Conservation (phyloP, 1,140 invertebrate species). For the Tetranychus urticae region DNA sequence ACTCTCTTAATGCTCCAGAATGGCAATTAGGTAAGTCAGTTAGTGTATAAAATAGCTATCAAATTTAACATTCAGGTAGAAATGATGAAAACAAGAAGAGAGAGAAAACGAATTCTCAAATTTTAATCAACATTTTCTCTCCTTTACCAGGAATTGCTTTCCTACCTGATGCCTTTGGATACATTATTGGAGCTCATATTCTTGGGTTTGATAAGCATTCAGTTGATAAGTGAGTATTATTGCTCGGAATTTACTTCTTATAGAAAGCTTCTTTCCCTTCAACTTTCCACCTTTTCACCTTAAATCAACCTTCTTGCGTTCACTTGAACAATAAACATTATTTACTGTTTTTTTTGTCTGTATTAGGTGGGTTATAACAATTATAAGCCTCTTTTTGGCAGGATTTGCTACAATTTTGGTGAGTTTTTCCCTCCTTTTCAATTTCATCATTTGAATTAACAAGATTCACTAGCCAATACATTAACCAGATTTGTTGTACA, state of each 20-base stretch:
- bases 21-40: conserved; percentile 27
- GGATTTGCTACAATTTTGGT: conserved; percentile 37
- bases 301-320: background rate
- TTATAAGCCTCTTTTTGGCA: conserved; percentile 33
- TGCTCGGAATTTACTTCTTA: background rate
- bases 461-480: background rate
- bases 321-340: background rate
- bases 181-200: conserved; percentile 51
- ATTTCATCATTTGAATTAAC: background rate
- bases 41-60: background rate
- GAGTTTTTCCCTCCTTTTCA: background rate
- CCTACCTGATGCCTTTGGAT: conserved; percentile 55
- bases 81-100: background rate
- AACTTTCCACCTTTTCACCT: background rate
- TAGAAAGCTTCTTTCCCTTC: background rate
- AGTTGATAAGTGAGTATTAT: background rate
- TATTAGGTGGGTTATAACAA: conserved; percentile 30
- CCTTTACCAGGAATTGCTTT: conserved; percentile 39
- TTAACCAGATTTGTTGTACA: background rate
- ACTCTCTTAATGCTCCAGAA: conserved; percentile 33
- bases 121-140: background rate
- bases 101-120: background rate
- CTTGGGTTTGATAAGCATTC: conserved; percentile 27
- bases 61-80: background rate
- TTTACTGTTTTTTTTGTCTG: background rate